Evolutionary conservation across 2,888 invertebrate species (phyloP).

Genomic region (Drosophila lacicola): DNA sequence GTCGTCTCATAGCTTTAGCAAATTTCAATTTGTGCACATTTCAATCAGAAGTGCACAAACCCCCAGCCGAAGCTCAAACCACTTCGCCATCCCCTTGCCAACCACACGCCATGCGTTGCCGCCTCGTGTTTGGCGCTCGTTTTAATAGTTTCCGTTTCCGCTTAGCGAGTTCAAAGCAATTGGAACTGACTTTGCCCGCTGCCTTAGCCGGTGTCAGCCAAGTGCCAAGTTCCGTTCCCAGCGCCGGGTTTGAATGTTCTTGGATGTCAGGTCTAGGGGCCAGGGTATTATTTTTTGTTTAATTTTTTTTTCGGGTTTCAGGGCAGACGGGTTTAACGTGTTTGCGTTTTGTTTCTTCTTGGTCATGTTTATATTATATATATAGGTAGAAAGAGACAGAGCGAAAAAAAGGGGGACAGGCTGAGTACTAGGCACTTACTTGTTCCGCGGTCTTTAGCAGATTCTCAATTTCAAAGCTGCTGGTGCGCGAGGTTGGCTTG

Average conservation of each 20-base stretch:
- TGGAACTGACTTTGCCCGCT: constrained; percentile 66
- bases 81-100: neutral
- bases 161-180: constrained; percentile 77
- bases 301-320: constrained; percentile 18
- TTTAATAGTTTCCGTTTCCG: constrained; percentile 82
- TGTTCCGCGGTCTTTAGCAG: constrained; percentile 89
- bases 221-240: constrained; percentile 72
- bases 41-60: constrained; percentile 71
- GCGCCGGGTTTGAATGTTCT: constrained; percentile 24
- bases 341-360: constrained; percentile 71
- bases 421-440: constrained; percentile 85
- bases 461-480: constrained; percentile 98
- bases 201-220: constrained; percentile 33
- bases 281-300: constrained; percentile 5
- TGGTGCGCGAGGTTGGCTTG: constrained; percentile 92
- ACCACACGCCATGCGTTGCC: neutral
- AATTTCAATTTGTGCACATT: constrained; percentile 81
- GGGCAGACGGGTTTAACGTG: constrained; percentile 52
- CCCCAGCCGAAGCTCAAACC: neutral
- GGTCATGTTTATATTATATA: constrained; percentile 55
- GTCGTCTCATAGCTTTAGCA: constrained; percentile 41
- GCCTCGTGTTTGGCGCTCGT: constrained; percentile 75
- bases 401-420: constrained; percentile 7
- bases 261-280: constrained; percentile 32
- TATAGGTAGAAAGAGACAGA: constrained; percentile 3